phyloP scores from a whole-genome alignment of 2,113 vertebrate species.

The Conger conger region DNA sequence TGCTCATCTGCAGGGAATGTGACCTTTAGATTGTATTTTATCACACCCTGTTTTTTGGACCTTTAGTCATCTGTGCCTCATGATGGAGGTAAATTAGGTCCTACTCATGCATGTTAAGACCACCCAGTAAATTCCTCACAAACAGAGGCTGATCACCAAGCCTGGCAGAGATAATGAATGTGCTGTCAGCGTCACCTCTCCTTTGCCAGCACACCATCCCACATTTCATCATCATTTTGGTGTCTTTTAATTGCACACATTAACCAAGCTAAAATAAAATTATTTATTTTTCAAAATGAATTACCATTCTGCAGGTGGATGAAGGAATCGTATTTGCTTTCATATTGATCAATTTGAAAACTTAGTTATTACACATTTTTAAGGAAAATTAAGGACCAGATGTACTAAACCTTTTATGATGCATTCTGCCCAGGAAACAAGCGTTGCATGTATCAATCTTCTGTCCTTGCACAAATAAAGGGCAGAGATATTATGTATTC shows the following conservation, averaged over 20 bases:
- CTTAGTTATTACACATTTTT: neutral
- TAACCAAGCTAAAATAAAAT: neutral
- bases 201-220: neutral
- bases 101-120: slow-evolving; percentile 59
- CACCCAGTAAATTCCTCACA: slow-evolving; percentile 57
- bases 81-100: slow-evolving; percentile 66
- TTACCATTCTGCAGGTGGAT: neutral
- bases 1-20: slow-evolving; percentile 48
- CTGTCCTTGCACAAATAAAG: no score
- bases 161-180: slow-evolving; percentile 24
- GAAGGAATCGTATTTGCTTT: neutral
- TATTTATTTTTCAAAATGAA: neutral
- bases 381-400: no score
- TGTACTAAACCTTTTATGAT: no score
- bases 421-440: no score
- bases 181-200: neutral
- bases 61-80: slow-evolving; percentile 56
- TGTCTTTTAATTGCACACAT: neutral
- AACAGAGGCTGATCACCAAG: slow-evolving; percentile 32
- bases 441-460: no score
- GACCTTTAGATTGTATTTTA: slow-evolving; percentile 61
- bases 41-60: slow-evolving; percentile 51
- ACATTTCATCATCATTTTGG: neutral
- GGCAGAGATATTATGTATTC: no score
- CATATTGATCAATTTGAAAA: neutral